Evolutionary conservation across 2,888 invertebrate species (phyloP), one percentile per base, ranked within the genome.

Genomic region (Syritta pipiens): DNA sequence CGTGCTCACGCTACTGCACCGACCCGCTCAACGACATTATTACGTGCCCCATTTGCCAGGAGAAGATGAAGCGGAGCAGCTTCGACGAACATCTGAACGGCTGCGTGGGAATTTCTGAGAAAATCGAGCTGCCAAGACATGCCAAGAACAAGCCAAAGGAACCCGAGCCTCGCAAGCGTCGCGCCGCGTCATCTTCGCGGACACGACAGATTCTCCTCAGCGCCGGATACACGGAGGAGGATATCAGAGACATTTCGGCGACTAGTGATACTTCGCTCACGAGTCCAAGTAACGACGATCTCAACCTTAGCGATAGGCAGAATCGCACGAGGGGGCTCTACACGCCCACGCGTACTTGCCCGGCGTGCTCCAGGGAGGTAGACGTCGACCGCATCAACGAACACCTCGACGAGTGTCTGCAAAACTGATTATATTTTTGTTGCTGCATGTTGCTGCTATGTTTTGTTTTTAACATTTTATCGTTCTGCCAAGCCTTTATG

Each of bases 51-150:
- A 85, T 89, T 12, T 89, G 89, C 60, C 84, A 87, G 28, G 85
- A 84, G 9, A 86, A 85, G 42, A 83, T 89, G 82, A 84, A 83
- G 20, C 86, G 89, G 4, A 81, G 82, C 1, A 76, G 84, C 7
- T 84, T 88, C 20, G 67, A 83, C 0, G 86, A 86, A 6, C 89
- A 89, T 63, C 81, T 89, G 22, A 85, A 89, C 10, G 89, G 89
- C 6, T 89, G 89, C 77, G 84, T 83, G 7, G 86, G 86, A 9
- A 86, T 89, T 19, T 81, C 83, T 1, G 72, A 83, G 2, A 84
- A 84, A 51, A 82, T 88, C 10, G 49, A 75, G 51, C 83, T 84
- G 1, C 84, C 84, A 0, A 81, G 71, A 4, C 20, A 67, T 5
- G 32, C n/a, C 1, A 55, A 62, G 28, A 1, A 9, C 5, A 68